phyloP scores from a whole-genome alignment of 2,888 invertebrate genomes.

The Unio delphinus region DNA sequence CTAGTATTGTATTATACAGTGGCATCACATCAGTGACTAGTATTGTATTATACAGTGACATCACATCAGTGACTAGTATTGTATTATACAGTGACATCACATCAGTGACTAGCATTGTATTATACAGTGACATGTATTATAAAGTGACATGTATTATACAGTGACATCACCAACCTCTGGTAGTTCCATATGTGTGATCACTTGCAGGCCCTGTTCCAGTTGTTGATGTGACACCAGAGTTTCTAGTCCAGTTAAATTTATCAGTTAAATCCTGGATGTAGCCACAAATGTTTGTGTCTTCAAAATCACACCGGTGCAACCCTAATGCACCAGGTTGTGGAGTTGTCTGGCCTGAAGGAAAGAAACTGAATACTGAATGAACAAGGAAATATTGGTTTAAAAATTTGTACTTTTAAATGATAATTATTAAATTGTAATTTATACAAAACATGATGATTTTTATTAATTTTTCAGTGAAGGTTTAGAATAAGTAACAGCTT shows the following conservation, averaged over 20 bases:
- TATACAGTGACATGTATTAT: too few species aligned
- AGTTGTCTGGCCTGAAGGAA: not conserved
- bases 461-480: too few species aligned
- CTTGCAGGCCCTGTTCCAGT: constrained; percentile 44
- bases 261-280: constrained; percentile 28
- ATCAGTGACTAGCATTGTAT: not conserved
- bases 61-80: not conserved
- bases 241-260: constrained; percentile 45
- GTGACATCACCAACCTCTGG: constrained; percentile 14
- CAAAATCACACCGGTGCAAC: constrained; percentile 34
- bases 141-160: too few species aligned
- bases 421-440: too few species aligned
- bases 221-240: constrained; percentile 27
- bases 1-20: too few species aligned
- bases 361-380: not conserved
- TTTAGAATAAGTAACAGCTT: too few species aligned
- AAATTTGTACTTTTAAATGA: too few species aligned
- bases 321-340: too few species aligned
- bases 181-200: constrained; percentile 34
- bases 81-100: not conserved
- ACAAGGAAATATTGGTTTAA: too few species aligned
- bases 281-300: constrained; percentile 31
- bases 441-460: too few species aligned
- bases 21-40: not conserved
- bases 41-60: too few species aligned